Conservation (phyloP, 2,113 vertebrate species). For the Engraulis encrasicolus region DNA sequence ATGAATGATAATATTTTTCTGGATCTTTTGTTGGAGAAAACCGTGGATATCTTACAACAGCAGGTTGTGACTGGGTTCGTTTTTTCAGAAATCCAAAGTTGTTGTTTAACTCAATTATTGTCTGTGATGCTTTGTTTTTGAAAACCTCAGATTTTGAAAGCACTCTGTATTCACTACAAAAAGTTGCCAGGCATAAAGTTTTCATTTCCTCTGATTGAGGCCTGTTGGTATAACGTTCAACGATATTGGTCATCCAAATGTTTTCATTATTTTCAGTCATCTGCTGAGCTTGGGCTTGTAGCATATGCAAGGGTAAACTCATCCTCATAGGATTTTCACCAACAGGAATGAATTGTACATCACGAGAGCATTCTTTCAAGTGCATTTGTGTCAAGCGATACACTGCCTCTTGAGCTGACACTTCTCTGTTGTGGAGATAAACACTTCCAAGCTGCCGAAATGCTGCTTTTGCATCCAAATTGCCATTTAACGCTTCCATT, state of each 20-base stretch:
- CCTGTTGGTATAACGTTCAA: conserved; percentile 23
- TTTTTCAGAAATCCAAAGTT: conserved; percentile 6
- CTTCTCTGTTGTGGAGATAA: conserved; percentile 43
- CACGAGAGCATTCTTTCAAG: conserved; percentile 38
- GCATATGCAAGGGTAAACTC: conserved; percentile 19
- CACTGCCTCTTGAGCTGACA: conserved; percentile 42
- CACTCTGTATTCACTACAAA: conserved; percentile 28
- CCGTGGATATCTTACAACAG: conserved; percentile 22
- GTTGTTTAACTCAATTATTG: not conserved
- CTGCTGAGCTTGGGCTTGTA: not conserved
- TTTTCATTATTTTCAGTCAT: not conserved
- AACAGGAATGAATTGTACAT: conserved; percentile 36
- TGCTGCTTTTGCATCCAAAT: conserved; percentile 31
- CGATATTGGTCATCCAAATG: conserved; percentile 37
- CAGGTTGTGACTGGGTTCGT: conserved; percentile 20
- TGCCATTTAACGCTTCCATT: conserved; percentile 12
- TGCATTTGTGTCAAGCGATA: conserved; percentile 36
- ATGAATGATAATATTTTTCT: not conserved
- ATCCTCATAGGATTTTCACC: not conserved
- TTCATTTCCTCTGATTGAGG: not conserved
- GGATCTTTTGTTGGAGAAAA: conserved; percentile 31
- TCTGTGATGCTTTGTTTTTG: too few species aligned
- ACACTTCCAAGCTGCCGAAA: conserved; percentile 29
- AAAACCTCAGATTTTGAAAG: conserved; percentile 16
- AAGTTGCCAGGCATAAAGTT: not conserved